These are phyloP conservation scores for Toxonevra muliebris DNA, from an alignment of 2,888 invertebrate species.

Conservation along the genomic window DNA sequence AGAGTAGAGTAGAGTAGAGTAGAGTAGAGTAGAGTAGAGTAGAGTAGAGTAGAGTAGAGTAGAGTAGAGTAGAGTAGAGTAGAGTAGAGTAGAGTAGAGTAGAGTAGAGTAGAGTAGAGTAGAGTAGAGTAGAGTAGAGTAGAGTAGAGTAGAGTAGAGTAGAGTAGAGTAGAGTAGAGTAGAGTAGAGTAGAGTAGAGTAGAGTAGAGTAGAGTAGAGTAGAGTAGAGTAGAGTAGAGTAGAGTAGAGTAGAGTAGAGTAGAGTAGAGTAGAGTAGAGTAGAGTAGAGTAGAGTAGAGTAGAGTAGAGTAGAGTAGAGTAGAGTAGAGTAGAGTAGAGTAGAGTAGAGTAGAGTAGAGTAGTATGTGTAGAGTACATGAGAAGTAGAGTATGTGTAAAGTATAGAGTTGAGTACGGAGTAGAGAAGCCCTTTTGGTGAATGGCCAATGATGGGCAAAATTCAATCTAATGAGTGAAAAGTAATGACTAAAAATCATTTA, in stretches of 20 bases:
- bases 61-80: constrained; percentile 23
- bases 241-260: constrained; percentile 18
- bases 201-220: constrained; percentile 15
- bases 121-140: constrained; percentile 16
- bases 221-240: constrained; percentile 18
- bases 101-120: constrained; percentile 19
- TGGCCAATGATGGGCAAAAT: no score
- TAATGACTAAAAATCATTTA: no score
- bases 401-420: no score
- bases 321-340: constrained; percentile 22
- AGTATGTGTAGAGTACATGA: no score
- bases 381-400: no score
- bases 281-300: constrained; percentile 20
- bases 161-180: constrained; percentile 21
- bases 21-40: constrained; percentile 16
- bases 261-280: constrained; percentile 23
- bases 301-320: constrained; percentile 22
- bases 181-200: constrained; percentile 17
- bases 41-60: constrained; percentile 19
- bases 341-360: constrained; percentile 21
- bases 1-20: constrained; percentile 21
- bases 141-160: constrained; percentile 17
- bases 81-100: constrained; percentile 23
- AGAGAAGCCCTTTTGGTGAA: no score
- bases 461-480: no score